A percentile compares a stretch with the other conserved stretches of the same genome.
These are phyloP conservation scores for Eupeodes corollae DNA, from an alignment of 1,140 invertebrate species.

Conservation along the genomic window DNA sequence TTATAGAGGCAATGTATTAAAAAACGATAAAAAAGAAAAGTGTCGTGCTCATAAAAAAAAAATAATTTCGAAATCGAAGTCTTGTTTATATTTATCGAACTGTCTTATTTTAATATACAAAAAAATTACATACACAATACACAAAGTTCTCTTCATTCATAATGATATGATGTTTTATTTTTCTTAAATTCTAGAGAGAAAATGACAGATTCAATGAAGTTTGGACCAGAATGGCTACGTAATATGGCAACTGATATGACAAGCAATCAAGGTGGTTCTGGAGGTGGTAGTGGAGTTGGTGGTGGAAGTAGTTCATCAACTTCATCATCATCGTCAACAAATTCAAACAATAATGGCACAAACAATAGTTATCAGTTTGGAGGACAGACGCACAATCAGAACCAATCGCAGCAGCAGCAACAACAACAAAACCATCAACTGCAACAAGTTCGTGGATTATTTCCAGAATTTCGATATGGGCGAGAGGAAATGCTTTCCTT, in stretches of 20 bases:
- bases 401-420: neutral
- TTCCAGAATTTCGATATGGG: conserved; percentile 51
- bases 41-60: no score
- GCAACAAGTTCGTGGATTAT: conserved; percentile 15
- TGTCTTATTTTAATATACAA: no score
- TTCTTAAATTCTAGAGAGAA: no score
- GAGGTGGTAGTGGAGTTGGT: conserved; percentile 30
- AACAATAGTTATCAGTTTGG: neutral
- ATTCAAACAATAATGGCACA: conserved; percentile 1
- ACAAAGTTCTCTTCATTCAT: neutral
- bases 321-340: conserved; percentile 1
- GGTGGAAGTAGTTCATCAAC: conserved; percentile 29
- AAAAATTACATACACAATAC: no score
- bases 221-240: conserved; percentile 62
- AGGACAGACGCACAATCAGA: no score
- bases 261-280: conserved; percentile 15
- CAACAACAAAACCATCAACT: neutral
- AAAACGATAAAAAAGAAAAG: no score
- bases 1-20: no score
- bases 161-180: no score
- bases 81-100: no score
- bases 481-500: conserved; percentile 81
- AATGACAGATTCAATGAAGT: conserved; percentile 62
- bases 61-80: no score
- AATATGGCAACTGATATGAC: conserved; percentile 44